phyloP scores from a whole-genome alignment of 2,113 vertebrate species.

The Theristicus caerulescens region DNA sequence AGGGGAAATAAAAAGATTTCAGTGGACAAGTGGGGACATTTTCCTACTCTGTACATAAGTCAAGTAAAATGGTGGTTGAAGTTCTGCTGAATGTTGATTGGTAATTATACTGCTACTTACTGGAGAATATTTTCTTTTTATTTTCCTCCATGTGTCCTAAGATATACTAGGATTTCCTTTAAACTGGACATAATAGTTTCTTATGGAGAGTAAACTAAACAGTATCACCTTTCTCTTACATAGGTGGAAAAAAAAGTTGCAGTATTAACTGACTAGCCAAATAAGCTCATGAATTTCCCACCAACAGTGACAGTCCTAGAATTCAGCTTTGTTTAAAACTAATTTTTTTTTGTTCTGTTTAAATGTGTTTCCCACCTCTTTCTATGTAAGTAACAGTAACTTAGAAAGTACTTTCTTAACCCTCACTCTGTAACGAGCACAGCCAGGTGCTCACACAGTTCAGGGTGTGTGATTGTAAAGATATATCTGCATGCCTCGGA shows the following conservation, averaged over 20 bases:
- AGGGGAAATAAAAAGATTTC: not conserved
- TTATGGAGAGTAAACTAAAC: not conserved
- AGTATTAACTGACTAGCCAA: not conserved
- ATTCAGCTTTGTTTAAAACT: not conserved
- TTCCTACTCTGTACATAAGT: not conserved
- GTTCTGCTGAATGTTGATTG: not conserved
- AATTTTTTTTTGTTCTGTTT: not conserved
- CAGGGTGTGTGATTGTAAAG: slow-evolving; percentile 16
- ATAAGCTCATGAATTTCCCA: not conserved
- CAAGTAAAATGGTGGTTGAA: not conserved
- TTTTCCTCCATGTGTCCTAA: not conserved
- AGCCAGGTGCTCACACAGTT: slow-evolving; percentile 34
- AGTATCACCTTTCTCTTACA: not conserved
- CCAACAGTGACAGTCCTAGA: not conserved
- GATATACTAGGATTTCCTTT: not conserved
- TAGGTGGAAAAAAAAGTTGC: not conserved
- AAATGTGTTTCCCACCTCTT: not conserved
- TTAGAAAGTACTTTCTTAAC: not conserved
- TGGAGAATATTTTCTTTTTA: not conserved
- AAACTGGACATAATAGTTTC: not conserved
- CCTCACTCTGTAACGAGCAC: not conserved
- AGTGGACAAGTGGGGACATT: not conserved
- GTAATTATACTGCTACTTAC: not conserved
- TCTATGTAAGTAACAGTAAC: not conserved
- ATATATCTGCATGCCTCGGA: not conserved